Base-by-base conservation (phyloP, 2,888 invertebrate genomes). In the Drosophila kanekoi region DNA sequence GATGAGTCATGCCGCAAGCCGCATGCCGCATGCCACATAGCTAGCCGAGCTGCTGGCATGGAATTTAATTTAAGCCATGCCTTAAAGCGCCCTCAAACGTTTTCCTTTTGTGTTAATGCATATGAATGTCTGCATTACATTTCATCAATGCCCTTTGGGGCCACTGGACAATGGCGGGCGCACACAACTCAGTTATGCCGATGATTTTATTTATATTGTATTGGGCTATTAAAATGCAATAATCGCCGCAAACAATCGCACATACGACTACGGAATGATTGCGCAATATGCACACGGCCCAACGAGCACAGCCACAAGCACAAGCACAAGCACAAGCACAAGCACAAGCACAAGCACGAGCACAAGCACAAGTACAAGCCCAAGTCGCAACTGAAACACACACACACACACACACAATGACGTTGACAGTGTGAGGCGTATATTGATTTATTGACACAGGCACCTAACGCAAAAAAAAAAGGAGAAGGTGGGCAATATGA, bases 281-380 rank as follows among this genome's bases (percentile, higher is more conserved):
- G 82, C 82, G 82, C 82, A 83, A 83, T 88, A 88, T 86, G 73
- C 74, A 83, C 86, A 86, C 86, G 71, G 86, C 38, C 76, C 79
- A 88, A 49, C 83, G 83, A 82, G 63, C 79, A 77, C 60, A 63
- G 57, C n/a, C 58, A 58, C 56, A 60, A 56, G 28, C 56, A 54
- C 45, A 64, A 53, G 20, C 53, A 35, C 23, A 57, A 32, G n/a
- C n/a, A n/a, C n/a, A n/a, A n/a, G n/a, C n/a, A n/a, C n/a, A n/a
- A n/a, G n/a, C n/a, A 49, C 83, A 80, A 82, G 63, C 79, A 77
- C 60, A 63, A 52, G 13, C 58, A 58, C 56, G 58, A 56, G 28
- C 56, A 54, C 45, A 64, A 53, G 23, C 59, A 44, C 52, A 38
- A 10, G 16, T 40, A 45, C 11, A 44, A 44, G 38, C 14, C 40